Conservation (phyloP, 2,888 invertebrate genomes). For the Caradrina kadenii region DNA sequence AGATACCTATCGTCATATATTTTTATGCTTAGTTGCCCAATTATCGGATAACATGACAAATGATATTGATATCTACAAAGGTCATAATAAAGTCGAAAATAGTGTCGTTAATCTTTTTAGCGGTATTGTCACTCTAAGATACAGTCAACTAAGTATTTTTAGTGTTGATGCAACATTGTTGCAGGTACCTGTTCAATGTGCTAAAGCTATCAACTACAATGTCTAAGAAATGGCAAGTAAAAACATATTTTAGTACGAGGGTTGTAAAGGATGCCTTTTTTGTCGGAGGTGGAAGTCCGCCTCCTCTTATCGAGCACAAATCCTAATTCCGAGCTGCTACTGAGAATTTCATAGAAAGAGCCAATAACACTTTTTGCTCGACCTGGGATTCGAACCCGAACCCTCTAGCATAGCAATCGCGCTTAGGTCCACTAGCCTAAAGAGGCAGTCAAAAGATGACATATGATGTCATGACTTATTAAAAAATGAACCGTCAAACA, state of each 20-base stretch:
- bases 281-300: too few relatives aligned
- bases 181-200: not conserved
- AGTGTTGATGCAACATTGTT: conserved; percentile 8
- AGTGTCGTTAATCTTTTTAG: not conserved
- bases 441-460: too few relatives aligned
- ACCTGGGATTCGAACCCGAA: too few relatives aligned
- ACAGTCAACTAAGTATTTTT: conserved; percentile 18
- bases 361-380: too few relatives aligned
- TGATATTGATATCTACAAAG: not conserved
- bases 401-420: too few relatives aligned
- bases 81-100: not conserved
- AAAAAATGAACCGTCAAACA: too few relatives aligned
- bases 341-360: too few relatives aligned
- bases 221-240: conserved; percentile 6
- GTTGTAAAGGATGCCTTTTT: too few relatives aligned
- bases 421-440: too few relatives aligned
- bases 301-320: too few relatives aligned
- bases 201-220: conserved; percentile 11
- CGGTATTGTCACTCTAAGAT: not conserved
- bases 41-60: conserved; percentile 9
- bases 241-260: not conserved
- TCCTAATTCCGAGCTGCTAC: too few relatives aligned
- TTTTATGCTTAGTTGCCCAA: not conserved
- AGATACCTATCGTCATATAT: not conserved
- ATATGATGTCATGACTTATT: too few relatives aligned